phyloP scores from a whole-genome alignment of 2,797 vertebrate species.

The Darevskia nairensis region DNA sequence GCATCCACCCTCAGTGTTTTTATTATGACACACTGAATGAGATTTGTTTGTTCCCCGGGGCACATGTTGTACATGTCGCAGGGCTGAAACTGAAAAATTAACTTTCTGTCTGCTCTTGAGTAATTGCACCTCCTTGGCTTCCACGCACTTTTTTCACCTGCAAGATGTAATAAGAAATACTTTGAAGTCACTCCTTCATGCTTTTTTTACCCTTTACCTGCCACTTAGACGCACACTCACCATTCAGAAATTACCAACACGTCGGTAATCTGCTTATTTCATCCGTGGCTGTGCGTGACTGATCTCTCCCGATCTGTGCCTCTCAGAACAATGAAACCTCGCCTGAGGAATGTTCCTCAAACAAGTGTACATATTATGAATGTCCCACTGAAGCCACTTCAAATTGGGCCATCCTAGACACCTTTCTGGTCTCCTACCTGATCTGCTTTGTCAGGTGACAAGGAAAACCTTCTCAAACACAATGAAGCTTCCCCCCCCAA shows the following conservation, averaged over 20 bases:
- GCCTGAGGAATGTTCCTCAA: not conserved
- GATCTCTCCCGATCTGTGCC: not conserved
- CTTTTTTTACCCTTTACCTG: not conserved
- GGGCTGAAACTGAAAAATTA: slow-evolving; percentile 43
- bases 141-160: not conserved
- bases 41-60: slow-evolving; percentile 22
- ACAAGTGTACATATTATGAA: not conserved
- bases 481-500: too few species aligned
- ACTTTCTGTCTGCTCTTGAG: not conserved
- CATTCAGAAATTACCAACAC: not conserved
- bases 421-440: not conserved
- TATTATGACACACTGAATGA: slow-evolving; percentile 4
- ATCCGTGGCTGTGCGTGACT: not conserved
- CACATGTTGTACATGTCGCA: slow-evolving; percentile 22
- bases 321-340: not conserved
- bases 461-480: not conserved
- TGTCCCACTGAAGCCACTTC: not conserved
- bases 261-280: not conserved
- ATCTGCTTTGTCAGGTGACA: not conserved
- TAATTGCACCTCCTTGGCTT: slow-evolving; percentile 15
- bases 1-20: slow-evolving; percentile 23
- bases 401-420: too few species aligned
- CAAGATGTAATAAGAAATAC: slow-evolving; percentile 12
- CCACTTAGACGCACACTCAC: not conserved
- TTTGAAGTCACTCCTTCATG: not conserved